A percentile compares a stretch with the other conserved stretches of the same genome.
Conservation (phyloP, 2,113 vertebrate species). For the Artemisiospiza belli region DNA sequence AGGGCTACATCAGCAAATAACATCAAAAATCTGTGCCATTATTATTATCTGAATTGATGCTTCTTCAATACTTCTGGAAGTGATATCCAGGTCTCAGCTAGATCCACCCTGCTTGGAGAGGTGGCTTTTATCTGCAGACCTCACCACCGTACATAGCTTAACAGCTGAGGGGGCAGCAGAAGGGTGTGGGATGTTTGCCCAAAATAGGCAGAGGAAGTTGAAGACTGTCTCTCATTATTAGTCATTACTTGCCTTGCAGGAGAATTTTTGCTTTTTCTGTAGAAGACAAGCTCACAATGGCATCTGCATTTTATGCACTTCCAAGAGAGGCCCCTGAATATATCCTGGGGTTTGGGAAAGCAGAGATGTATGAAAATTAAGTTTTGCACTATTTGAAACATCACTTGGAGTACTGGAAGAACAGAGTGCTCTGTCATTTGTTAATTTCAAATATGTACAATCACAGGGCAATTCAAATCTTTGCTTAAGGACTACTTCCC, state of each 20-base stretch:
- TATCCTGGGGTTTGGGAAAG: not conserved
- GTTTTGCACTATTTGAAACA: not conserved
- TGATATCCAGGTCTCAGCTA: not conserved
- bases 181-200: not conserved
- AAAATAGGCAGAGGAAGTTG: not conserved
- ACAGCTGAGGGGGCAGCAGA: not conserved
- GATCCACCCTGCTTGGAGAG: not conserved
- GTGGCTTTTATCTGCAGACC: not conserved
- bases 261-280: not conserved
- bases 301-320: not conserved
- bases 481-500: not conserved
- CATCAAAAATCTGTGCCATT: not conserved
- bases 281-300: not conserved
- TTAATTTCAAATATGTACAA: not conserved
- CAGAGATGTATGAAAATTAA: not conserved
- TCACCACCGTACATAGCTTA: not conserved
- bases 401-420: not conserved
- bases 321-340: not conserved
- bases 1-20: not conserved
- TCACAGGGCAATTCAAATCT: not conserved
- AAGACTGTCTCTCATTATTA: not conserved
- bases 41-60: not conserved
- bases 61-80: slow-evolving; percentile 6
- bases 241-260: not conserved
- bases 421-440: not conserved